A percentile compares a stretch with the other conserved stretches of the same genome.
phyloP scores from a whole-genome alignment of 2,113 vertebrate species.

The Barnardius zonarius region DNA sequence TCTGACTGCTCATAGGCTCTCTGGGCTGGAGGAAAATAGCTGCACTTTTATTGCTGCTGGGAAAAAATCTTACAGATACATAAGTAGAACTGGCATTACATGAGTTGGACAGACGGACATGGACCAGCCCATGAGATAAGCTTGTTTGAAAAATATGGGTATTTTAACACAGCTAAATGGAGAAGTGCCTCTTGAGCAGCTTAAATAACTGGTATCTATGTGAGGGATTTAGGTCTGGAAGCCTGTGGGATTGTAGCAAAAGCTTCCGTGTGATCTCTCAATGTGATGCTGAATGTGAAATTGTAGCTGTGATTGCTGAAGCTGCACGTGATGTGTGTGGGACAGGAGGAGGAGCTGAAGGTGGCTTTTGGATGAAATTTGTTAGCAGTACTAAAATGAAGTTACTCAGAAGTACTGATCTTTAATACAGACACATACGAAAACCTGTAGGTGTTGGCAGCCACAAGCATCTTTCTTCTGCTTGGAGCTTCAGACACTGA shows the following conservation, averaged over 20 bases:
- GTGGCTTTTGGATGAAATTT: not conserved
- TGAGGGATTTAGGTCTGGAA: not conserved
- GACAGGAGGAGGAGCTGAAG: not conserved
- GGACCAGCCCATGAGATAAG: not conserved
- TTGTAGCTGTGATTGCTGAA: not conserved
- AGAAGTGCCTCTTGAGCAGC: not conserved
- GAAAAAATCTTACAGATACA: not conserved
- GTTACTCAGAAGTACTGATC: not conserved
- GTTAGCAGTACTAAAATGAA: too few relatives aligned
- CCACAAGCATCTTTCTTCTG: not conserved
- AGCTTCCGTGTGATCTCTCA: not conserved
- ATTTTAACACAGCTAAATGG: not conserved
- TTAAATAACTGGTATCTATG: rapidly evolving
- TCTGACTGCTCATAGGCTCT: not conserved
- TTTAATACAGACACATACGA: rapidly evolving
- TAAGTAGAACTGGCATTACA: rapidly evolving
- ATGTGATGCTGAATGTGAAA: not conserved
- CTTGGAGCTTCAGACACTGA: not conserved
- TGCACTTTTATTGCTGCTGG: not conserved
- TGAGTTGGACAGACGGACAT: not conserved
- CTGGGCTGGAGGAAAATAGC: not conserved
- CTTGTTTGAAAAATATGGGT: not conserved
- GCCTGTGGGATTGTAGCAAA: not conserved
- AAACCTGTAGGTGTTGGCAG: rapidly evolving
- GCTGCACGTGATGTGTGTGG: not conserved